Evolutionary conservation across 1,140 invertebrate genomes (phyloP).

Genomic region (Drosophila ohnishii): DNA sequence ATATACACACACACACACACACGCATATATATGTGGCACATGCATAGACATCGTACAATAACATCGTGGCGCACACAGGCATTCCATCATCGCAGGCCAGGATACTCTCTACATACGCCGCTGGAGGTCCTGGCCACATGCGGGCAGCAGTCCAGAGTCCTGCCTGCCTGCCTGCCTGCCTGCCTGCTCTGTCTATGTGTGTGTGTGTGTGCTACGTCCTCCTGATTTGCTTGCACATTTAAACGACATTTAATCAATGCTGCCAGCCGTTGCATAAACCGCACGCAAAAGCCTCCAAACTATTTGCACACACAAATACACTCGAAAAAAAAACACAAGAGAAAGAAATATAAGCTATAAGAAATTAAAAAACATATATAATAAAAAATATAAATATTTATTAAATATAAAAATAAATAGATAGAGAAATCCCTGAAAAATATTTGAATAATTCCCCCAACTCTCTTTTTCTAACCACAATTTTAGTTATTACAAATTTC

Average conservation of each 20-base stretch:
- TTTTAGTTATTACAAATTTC: neutral
- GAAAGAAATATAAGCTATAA: too few species aligned
- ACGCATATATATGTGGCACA: neutral
- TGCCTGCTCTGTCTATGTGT: too few species aligned
- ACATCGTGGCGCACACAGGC: constrained; percentile 25
- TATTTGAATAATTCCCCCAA: too few species aligned
- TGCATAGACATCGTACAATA: constrained; percentile 29
- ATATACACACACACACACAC: neutral
- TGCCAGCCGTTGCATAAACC: constrained; percentile 53
- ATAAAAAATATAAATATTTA: too few species aligned
- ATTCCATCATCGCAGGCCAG: constrained; percentile 28
- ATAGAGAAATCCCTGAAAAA: too few species aligned
- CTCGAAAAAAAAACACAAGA: neutral
- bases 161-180: neutral
- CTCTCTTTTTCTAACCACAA: too few species aligned
- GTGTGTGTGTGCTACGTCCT: constrained; percentile 14
- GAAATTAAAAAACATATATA: too few species aligned
- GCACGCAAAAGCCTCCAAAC: constrained; percentile 55
- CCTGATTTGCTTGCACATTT: constrained; percentile 74
- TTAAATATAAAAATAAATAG: too few species aligned
- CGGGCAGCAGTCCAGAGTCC: constrained; percentile 7
- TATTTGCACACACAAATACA: constrained; percentile 45
- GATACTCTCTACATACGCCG: constrained; percentile 9
- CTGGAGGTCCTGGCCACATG: constrained; percentile 32
- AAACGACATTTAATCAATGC: constrained; percentile 78